Evolutionary conservation across 2,888 invertebrate species (phyloP).

Genomic region (Drosophila picticornis): DNA sequence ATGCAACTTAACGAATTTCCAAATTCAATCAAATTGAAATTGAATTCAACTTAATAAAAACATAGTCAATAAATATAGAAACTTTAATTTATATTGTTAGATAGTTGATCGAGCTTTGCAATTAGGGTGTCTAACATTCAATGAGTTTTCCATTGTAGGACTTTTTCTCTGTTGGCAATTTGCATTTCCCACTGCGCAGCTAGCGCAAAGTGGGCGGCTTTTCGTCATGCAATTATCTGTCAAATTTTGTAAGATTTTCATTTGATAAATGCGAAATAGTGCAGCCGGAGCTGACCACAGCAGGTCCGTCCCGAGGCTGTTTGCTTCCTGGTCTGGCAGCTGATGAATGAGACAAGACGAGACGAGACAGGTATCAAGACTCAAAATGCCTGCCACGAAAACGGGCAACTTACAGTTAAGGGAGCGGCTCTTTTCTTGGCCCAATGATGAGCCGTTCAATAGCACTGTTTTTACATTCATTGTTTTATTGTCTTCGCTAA

Average conservation of each 20-base stretch:
- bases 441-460: conserved; percentile 25
- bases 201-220: conserved; percentile 63
- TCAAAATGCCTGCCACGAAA: conserved; percentile 15
- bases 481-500: conserved; percentile 31
- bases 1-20: neutral
- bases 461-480: conserved; percentile 21
- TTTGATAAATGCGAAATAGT: conserved; percentile 65
- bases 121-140: conserved; percentile 15
- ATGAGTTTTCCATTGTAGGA: neutral
- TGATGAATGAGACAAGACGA: conserved; percentile 10
- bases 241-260: conserved; percentile 65
- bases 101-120: neutral
- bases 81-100: neutral
- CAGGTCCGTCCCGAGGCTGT: conserved; percentile 12
- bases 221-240: conserved; percentile 63
- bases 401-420: conserved; percentile 36
- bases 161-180: neutral
- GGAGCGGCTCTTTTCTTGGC: conserved; percentile 28
- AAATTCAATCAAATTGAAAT: neutral
- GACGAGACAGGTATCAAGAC: conserved; percentile 11
- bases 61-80: neutral
- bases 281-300: conserved; percentile 32
- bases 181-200: conserved; percentile 17
- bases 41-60: neutral
- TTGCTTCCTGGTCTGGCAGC: conserved; percentile 48